Base-by-base conservation (phyloP, 2,797 vertebrate genomes). In the Notamacropus eugenii region DNA sequence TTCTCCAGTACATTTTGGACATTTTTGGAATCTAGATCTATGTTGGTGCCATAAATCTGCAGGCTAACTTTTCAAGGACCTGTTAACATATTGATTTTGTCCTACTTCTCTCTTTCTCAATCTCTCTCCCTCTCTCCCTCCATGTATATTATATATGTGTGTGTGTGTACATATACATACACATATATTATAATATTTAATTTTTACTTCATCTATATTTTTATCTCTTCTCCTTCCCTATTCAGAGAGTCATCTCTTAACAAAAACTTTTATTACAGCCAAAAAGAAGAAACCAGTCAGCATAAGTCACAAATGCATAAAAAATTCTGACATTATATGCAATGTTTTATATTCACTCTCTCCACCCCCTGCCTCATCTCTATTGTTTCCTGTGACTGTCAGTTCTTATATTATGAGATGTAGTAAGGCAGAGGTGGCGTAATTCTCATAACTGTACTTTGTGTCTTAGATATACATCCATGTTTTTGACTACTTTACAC, bases 341-440 rank as follows among this genome's bases (percentile, higher is more conserved):
- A n/a, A 9, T 67, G 34, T 67, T 67, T 34, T 34, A 67, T 19
- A n/a, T n/a, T 67, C 5, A n/a, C 62, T 67, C 14, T 12, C 29
- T 5, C 29, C 31, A 62, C 14, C 62, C 62, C 62, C 62, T n/a
- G 13, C 5, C 50, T 55, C 27, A 95, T 16, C 74, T 74, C 46
- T 62, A 58, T 31, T 67, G 34, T 1, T 29, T 56, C 8, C 16
- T 40, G 67, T 96, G 56, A 57, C 28, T 93, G 74, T 40, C 55
- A 82, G 58, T 62, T 92, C 95, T 90, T 92, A 91, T 13, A 93
- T 82, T 95, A 95, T 96, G 95, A 95, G 34, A 87, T 93, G 40
- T 95, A 95, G 93, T 95, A 58, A 93, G 92, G 40, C 95, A 92
- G 40, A 24, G 13, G 92, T n/a, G 59, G 87, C 13, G 0, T 91